Conservation (phyloP, 2,888 invertebrate species). For the Schizaphis graminum region DNA sequence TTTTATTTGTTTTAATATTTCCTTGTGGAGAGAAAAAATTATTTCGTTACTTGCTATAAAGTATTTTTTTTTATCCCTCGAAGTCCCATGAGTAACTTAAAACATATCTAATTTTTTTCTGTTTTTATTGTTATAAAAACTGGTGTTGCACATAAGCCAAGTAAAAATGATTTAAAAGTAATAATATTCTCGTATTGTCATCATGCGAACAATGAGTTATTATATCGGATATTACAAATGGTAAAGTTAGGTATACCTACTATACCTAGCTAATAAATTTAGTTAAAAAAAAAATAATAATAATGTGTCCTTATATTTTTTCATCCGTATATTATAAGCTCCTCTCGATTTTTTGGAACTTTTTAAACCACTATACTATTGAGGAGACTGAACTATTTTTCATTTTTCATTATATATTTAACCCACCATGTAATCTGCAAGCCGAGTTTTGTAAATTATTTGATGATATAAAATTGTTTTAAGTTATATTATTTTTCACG, state of each 20-base stretch:
- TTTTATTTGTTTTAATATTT: conserved; percentile 36
- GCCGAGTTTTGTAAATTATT: background rate
- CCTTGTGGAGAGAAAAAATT: background rate
- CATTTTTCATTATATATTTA: background rate
- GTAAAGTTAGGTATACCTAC: background rate
- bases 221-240: background rate
- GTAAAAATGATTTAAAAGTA: background rate
- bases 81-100: background rate
- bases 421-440: background rate
- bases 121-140: background rate
- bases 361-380: background rate
- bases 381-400: background rate
- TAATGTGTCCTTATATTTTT: background rate
- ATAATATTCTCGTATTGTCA: background rate
- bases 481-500: background rate
- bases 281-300: background rate
- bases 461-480: background rate
- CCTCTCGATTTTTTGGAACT: background rate
- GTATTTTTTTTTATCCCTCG: background rate
- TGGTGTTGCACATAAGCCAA: background rate
- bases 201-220: background rate
- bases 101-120: background rate
- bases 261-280: background rate
- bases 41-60: conserved; percentile 26
- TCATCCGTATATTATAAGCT: background rate